These are phyloP conservation scores for Buathra laborator DNA, from an alignment of 2,888 invertebrate genomes.

Conservation along the genomic window DNA sequence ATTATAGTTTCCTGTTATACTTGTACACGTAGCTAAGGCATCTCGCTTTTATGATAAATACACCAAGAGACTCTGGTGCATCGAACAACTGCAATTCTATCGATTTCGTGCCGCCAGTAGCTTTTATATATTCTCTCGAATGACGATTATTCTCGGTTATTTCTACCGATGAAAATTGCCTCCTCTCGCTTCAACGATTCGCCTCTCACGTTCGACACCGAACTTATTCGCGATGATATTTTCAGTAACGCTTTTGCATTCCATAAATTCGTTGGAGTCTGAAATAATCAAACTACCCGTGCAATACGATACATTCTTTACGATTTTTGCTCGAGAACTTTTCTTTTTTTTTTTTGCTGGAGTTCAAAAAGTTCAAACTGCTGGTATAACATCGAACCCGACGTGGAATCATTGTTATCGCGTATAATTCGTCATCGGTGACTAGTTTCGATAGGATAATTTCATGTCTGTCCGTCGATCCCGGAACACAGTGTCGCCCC, in stretches of 20 bases:
- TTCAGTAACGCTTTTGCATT: constrained; percentile 27
- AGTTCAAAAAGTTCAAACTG: background rate
- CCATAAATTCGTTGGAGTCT: constrained; percentile 12
- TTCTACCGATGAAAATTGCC: constrained; percentile 1
- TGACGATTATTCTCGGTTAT: background rate
- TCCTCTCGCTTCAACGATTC: constrained; percentile 12
- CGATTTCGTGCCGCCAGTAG: background rate
- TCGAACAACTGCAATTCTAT: background rate
- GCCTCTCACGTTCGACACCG: background rate
- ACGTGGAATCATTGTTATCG: constrained; percentile 23
- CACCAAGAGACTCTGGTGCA: background rate
- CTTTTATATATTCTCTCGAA: background rate
- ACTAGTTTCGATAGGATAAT: constrained; percentile 62
- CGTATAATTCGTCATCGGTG: constrained; percentile 28
- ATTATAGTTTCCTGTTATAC: background rate
- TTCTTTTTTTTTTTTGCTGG: background rate
- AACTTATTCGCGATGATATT: constrained; percentile 26
- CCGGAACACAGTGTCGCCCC: background rate
- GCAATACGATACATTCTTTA: background rate
- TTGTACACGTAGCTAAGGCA: background rate
- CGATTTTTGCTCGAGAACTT: background rate
- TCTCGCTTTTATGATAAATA: constrained; percentile 28
- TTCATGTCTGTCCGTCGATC: constrained; percentile 40
- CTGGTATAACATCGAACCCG: background rate
- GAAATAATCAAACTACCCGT: constrained; percentile 30